These are phyloP conservation scores for Phalanger gymnotis DNA, from an alignment of 2,797 vertebrate genomes.

Conservation along the genomic window DNA sequence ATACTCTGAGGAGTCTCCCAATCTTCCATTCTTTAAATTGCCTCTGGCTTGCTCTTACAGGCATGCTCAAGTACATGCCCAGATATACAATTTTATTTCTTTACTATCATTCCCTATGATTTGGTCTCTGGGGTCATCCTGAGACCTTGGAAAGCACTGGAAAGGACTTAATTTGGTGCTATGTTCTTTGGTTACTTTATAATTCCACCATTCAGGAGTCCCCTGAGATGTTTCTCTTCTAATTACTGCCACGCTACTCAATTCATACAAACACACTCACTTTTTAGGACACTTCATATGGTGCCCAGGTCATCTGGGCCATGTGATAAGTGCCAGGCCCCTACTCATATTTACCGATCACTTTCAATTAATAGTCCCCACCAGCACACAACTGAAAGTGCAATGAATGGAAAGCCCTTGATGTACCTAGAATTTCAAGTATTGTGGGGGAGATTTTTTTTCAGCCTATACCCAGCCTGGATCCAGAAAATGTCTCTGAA, in stretches of 20 bases:
- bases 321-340: neutral
- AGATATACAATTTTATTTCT: neutral
- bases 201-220: neutral
- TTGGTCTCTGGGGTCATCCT: constrained; percentile 17
- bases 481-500: neutral
- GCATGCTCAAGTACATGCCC: neutral
- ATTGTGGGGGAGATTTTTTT: neutral
- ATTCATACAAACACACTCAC: neutral
- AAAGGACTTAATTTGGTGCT: neutral
- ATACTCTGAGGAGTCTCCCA: constrained; percentile 10
- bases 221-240: neutral
- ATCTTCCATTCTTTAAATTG: neutral
- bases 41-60: neutral
- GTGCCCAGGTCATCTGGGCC: neutral
- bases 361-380: neutral
- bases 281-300: neutral
- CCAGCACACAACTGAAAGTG: neutral
- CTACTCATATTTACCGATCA: neutral
- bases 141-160: neutral
- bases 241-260: neutral
- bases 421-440: neutral
- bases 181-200: neutral
- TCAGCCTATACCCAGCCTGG: neutral
- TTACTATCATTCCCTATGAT: neutral
- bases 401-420: neutral